Evolutionary conservation across 1,140 invertebrate species (phyloP), one percentile per base, ranked within the genome.

Genomic region (Trichonephila clavata): DNA sequence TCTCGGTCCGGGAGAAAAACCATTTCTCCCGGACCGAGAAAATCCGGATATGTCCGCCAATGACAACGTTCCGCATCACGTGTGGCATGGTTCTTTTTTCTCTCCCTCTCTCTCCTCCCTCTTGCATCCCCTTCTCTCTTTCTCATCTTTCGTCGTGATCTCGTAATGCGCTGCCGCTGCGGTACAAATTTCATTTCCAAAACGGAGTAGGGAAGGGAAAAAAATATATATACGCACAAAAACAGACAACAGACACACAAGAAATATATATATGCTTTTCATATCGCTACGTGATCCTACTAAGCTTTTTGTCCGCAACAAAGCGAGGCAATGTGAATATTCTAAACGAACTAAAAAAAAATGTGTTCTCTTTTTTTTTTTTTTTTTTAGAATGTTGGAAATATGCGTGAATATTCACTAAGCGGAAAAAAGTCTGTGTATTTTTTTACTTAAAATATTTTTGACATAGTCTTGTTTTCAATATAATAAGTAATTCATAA

Each of bases 121-220:
- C 21, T 8, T 10, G 68, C 10, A n/a, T 71, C n/a, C 21, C 83
- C 83, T 59, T 60, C 57, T 59, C 83, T 84, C 83, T 84, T 84
- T 84, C 83, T 84, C 83, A 84, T 84, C 83, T 84, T 61, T 87
- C 86, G 86, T 65, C 86, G 59, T 87, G 86, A 87, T 87, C 86
- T 87, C 61, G 86, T 87, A 87, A 87, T 87, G 86, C 86, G 24
- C 60, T 63, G 86, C 61, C 86, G 86, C 86, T 60, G 39, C 59
- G 27, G 60, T 65, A 65, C 86, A 87, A 87, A 87, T 87, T 87
- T 87, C 86, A 87, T 87, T 87, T 87, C 86, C 86, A 87, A 87
- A 87, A 63, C 43, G 43, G 59, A 59, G 86, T 20, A 27, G 32
- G 24, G 24, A 32, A 27, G 27, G 86, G 32, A 43, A 21, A 24